Conservation (phyloP, 1,140 invertebrate genomes). For the Bombus waltoni region DNA sequence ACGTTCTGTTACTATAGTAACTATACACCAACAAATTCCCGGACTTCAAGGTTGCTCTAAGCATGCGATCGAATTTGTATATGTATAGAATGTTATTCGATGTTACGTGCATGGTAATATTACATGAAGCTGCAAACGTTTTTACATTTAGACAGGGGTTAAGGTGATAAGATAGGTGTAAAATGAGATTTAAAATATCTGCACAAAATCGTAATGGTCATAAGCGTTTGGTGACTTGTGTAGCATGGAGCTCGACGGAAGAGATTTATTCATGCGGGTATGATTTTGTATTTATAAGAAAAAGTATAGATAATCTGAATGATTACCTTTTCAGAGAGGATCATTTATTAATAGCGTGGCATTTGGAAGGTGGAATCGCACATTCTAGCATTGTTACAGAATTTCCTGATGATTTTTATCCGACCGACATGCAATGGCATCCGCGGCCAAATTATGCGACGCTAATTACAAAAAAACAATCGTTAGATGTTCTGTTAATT, state of each 20-base stretch:
- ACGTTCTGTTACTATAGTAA: slow-evolving; percentile 25
- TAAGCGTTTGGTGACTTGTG: slow-evolving; percentile 90
- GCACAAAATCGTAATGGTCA: slow-evolving; percentile 88
- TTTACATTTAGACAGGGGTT: not conserved
- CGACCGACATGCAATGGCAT: slow-evolving; percentile 93
- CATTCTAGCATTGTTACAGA: slow-evolving; percentile 90
- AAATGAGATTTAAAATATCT: slow-evolving; percentile 93
- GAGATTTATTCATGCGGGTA: slow-evolving; percentile 95
- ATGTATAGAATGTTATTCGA: not conserved
- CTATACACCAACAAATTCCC: slow-evolving; percentile 5
- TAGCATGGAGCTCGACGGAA: slow-evolving; percentile 95
- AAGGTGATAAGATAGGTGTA: slow-evolving; percentile 31
- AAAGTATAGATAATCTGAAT: slow-evolving; percentile 14
- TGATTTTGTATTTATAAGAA: not conserved
- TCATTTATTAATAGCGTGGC: slow-evolving; percentile 95
- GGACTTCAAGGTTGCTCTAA: not conserved
- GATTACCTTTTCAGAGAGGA: slow-evolving; percentile 89
- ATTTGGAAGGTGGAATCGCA: slow-evolving; percentile 86
- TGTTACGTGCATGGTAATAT: not conserved
- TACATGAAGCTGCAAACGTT: not conserved
- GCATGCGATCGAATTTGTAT: slow-evolving; percentile 33
- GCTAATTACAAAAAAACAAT: slow-evolving; percentile 85
- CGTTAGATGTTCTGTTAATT: slow-evolving; percentile 92
- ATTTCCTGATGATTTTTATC: slow-evolving; percentile 92
- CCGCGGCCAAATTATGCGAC: slow-evolving; percentile 69